phyloP scores from a whole-genome alignment of 2,113 vertebrate genomes.

The Jaculus jaculus region DNA sequence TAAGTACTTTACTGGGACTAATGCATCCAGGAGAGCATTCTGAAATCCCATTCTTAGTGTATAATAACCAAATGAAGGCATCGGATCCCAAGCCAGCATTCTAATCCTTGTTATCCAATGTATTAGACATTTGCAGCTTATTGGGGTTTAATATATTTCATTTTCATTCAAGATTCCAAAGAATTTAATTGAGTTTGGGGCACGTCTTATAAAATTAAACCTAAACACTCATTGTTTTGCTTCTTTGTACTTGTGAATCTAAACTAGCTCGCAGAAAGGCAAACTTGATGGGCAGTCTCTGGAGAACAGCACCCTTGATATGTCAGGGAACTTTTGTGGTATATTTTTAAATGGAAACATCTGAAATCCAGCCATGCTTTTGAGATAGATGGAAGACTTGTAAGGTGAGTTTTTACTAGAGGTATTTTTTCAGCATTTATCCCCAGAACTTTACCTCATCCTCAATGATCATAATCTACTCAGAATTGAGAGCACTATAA shows the following conservation, averaged over 20 bases:
- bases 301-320: neutral
- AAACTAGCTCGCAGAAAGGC: neutral
- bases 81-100: conserved; percentile 74
- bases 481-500: neutral
- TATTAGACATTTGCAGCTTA: conserved; percentile 80
- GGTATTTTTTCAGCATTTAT: neutral
- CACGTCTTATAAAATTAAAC: conserved; percentile 80
- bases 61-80: conserved; percentile 78
- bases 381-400: neutral
- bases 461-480: neutral
- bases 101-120: conserved; percentile 78
- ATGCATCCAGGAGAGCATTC: conserved; percentile 72
- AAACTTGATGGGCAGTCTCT: neutral
- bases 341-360: neutral
- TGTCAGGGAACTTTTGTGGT: neutral
- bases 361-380: neutral
- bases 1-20: conserved; percentile 82
- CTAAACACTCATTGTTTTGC: conserved; percentile 72
- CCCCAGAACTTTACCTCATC: neutral
- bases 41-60: conserved; percentile 80
- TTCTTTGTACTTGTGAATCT: conserved; percentile 46
- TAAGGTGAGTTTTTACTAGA: neutral
- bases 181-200: conserved; percentile 80
- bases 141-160: conserved; percentile 74
- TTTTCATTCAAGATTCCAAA: conserved; percentile 76